These are phyloP conservation scores for Paragorgia papillata DNA, from an alignment of 92 coral and sea anemone genomes.

Conservation along the genomic window DNA sequence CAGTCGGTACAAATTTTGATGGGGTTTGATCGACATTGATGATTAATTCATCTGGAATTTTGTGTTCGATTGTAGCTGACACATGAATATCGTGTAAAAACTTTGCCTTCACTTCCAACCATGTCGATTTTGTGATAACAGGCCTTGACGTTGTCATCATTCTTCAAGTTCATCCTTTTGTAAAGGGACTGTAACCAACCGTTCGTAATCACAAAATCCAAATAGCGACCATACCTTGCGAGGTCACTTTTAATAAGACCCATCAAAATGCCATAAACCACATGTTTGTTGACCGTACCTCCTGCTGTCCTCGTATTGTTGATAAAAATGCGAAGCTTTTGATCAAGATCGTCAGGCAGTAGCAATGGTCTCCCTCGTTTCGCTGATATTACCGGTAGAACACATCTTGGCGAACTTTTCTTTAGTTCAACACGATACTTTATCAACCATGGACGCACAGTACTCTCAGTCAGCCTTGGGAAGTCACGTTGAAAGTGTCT, in stretches of 20 bases:
- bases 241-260: constrained; percentile 59
- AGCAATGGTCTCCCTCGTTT: constrained; percentile 54
- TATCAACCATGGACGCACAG: constrained; percentile 45
- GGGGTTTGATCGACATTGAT: constrained; percentile 57
- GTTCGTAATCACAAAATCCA: constrained; percentile 47
- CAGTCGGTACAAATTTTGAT: constrained; percentile 53
- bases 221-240: constrained; percentile 40
- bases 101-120: constrained; percentile 56
- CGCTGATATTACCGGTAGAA: constrained; percentile 44
- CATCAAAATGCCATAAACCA: constrained; percentile 52
- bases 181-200: constrained; percentile 61
- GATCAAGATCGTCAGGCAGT: constrained; percentile 54
- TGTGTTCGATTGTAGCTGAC: constrained; percentile 35
- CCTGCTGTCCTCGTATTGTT: constrained; percentile 50
- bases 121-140: constrained; percentile 48
- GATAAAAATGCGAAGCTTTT: constrained; percentile 53
- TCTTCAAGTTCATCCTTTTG: constrained; percentile 53
- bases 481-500: constrained; percentile 52
- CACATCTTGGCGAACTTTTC: constrained; percentile 22
- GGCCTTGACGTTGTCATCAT: constrained; percentile 58
- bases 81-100: constrained; percentile 48
- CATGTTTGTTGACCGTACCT: constrained; percentile 51
- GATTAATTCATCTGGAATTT: constrained; percentile 39
- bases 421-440: constrained; percentile 50
- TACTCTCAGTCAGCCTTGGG: constrained; percentile 54